phyloP scores from a whole-genome alignment of 2,113 vertebrate species.

The Balaenoptera acutorostrata region DNA sequence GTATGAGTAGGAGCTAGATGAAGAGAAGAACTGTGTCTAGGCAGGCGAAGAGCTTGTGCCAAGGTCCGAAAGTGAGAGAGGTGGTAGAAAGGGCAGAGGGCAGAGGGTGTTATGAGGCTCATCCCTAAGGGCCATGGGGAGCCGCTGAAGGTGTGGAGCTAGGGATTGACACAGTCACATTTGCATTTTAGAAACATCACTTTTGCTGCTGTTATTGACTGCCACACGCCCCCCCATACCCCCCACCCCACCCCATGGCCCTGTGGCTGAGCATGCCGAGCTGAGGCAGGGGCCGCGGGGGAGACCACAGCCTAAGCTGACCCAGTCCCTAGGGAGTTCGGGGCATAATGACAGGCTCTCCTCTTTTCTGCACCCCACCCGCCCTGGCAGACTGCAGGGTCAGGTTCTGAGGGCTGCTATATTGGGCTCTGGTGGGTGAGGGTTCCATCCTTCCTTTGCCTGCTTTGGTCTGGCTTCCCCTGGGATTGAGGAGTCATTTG shows the following conservation, averaged over 20 bases:
- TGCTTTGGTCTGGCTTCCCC: neutral
- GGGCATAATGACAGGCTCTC: constrained; percentile 35
- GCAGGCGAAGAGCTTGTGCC: neutral
- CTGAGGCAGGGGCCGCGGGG: neutral
- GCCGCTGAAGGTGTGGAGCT: neutral
- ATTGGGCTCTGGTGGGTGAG: neutral
- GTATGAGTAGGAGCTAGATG: neutral
- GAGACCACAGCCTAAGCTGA: neutral
- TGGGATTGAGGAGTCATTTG: neutral
- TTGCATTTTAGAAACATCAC: neutral
- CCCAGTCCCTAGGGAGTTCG: neutral
- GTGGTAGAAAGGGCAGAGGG: neutral
- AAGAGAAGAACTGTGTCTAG: neutral
- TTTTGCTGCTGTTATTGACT: neutral
- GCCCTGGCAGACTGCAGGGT: constrained; percentile 18
- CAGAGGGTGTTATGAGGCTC: neutral
- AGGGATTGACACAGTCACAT: neutral
- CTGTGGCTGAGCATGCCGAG: neutral
- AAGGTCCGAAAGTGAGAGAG: neutral
- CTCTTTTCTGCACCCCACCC: neutral
- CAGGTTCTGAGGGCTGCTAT: neutral
- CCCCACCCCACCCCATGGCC: neutral
- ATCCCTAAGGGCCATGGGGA: accelerated
- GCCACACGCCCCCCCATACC: neutral
- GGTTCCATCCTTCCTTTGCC: neutral